Evolutionary conservation across 2,113 vertebrate species (phyloP).

Genomic region (Pelecanus crispus): DNA sequence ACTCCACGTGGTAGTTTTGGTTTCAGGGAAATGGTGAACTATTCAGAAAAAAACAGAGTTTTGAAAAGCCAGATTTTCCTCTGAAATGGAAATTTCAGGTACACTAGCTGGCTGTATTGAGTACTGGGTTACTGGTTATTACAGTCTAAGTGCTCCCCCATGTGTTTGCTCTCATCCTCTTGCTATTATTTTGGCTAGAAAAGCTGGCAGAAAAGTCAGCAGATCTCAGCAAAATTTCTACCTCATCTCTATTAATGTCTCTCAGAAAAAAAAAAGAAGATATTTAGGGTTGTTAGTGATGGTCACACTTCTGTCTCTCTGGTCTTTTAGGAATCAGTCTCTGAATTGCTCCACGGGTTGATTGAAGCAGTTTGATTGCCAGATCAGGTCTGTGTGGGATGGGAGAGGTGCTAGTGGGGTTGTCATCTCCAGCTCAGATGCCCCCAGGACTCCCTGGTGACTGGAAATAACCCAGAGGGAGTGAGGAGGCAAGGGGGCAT

Average conservation of each 20-base stretch:
- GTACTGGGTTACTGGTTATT: background rate
- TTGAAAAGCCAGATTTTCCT: background rate
- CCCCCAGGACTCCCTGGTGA: background rate
- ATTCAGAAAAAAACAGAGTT: background rate
- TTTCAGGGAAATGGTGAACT: background rate
- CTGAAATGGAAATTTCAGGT: background rate
- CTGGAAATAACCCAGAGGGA: background rate
- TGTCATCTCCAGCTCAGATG: background rate
- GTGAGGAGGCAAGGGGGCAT: background rate
- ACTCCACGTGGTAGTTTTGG: background rate
- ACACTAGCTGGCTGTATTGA: background rate
- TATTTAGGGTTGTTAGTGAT: background rate
- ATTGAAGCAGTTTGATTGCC: background rate
- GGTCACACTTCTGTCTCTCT: background rate
- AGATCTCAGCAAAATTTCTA: background rate
- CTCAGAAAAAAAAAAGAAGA: background rate
- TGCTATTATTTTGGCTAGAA: background rate
- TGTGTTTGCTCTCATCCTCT: constrained; percentile 24
- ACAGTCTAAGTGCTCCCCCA: constrained; percentile 37
- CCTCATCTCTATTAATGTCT: background rate
- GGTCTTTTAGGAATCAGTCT: background rate
- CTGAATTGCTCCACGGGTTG: background rate
- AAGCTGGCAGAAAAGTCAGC: background rate
- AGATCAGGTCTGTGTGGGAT: background rate
- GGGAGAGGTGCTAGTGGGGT: background rate